Evolutionary conservation across 2,113 vertebrate species (phyloP).

Genomic region (Nannospalax galili): DNA sequence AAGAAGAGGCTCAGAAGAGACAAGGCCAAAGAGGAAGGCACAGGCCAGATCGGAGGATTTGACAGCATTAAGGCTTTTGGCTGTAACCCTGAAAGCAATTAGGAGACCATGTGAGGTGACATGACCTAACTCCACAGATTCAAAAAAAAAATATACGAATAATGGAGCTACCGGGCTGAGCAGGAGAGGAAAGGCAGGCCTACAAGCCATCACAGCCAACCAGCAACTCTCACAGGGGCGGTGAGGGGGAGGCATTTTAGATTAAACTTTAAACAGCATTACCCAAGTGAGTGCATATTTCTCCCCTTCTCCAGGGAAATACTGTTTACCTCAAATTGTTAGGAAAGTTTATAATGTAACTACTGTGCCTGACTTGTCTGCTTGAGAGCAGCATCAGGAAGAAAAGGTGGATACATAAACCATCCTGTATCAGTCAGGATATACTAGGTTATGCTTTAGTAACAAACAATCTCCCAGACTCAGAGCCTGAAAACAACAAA

Average conservation of each 20-base stretch:
- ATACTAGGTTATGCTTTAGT: not conserved
- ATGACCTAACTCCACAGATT: not conserved
- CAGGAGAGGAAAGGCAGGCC: not conserved
- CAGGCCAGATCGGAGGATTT: not conserved
- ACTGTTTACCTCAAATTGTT: no score
- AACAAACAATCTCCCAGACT: not conserved
- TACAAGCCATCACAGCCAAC: not conserved
- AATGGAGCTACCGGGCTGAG: not conserved
- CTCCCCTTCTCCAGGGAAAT: not conserved
- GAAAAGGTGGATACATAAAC: no score
- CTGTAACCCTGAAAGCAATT: not conserved
- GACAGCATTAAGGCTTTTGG: not conserved
- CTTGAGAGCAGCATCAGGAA: not conserved
- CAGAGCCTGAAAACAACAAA: not conserved
- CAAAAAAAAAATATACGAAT: no score
- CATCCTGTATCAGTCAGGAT: not conserved
- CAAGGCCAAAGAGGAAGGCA: not conserved
- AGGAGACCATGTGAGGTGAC: not conserved
- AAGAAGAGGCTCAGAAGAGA: not conserved
- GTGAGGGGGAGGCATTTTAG: no score
- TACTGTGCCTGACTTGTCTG: not conserved
- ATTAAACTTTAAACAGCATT: not conserved
- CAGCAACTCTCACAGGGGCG: not conserved
- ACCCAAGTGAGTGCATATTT: not conserved
- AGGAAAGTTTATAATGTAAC: not conserved